Evolutionary conservation across 2,113 vertebrate genomes (phyloP).

Genomic region (Menidia beryllina): DNA sequence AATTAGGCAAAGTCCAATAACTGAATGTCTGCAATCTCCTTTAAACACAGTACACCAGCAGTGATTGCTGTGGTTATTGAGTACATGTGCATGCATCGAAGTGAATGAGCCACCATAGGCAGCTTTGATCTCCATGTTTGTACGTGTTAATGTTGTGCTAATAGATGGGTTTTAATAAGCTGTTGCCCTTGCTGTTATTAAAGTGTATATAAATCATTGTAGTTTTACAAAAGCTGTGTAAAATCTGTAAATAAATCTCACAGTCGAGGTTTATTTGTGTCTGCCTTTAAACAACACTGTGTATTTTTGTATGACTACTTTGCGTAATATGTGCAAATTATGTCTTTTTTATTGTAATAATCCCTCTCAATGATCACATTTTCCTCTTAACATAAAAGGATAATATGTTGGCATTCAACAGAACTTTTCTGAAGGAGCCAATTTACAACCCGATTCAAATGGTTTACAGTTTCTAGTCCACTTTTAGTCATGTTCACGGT

Average conservation of each 20-base stretch:
- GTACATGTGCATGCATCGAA: constrained; percentile 10
- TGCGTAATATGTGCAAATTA: neutral
- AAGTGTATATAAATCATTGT: too few relatives aligned
- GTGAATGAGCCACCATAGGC: constrained; percentile 6
- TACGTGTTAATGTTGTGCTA: neutral
- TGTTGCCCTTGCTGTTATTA: too few relatives aligned
- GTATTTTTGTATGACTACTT: neutral
- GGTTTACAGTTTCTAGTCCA: too few relatives aligned
- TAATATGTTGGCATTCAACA: neutral
- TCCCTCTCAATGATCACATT: neutral
- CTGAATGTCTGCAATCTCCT: constrained; percentile 95
- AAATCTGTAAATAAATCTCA: neutral
- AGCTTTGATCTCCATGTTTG: constrained; percentile 16
- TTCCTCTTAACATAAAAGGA: neutral
- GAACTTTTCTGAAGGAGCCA: too few relatives aligned
- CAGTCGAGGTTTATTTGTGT: constrained; percentile 1
- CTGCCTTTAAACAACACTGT: neutral
- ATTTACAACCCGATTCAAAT: neutral
- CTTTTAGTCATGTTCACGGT: neutral
- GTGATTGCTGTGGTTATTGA: constrained; percentile 64
- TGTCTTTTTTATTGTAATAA: neutral
- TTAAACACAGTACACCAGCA: constrained; percentile 76
- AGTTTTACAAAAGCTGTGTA: constrained; percentile 1
- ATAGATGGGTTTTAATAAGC: too few relatives aligned
- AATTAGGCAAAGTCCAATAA: constrained; percentile 86